These are phyloP conservation scores for Gallinago undulata DNA, from an alignment of 2,113 vertebrate genomes.

Conservation along the genomic window DNA sequence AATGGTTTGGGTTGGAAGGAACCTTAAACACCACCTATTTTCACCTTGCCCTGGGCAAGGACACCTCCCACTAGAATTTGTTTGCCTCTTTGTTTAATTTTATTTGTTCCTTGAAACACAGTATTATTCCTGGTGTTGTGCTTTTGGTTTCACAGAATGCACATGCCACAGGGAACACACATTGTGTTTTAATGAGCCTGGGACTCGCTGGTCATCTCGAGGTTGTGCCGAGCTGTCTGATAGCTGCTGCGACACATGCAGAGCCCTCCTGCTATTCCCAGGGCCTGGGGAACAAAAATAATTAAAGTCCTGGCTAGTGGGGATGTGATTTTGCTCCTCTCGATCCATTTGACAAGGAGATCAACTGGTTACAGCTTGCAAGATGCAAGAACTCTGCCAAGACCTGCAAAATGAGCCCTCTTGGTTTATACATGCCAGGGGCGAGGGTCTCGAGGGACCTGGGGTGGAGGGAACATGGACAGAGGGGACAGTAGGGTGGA, in stretches of 20 bases:
- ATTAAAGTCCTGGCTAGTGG: background rate
- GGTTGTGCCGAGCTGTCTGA: background rate
- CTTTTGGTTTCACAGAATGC: background rate
- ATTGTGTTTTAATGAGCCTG: background rate
- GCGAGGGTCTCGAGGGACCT: accelerated
- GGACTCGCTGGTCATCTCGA: background rate
- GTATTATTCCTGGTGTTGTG: background rate
- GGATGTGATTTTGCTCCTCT: background rate
- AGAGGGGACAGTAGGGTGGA: background rate
- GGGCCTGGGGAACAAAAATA: background rate
- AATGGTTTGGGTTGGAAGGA: background rate
- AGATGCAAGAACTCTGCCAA: no score
- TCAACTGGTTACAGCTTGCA: background rate
- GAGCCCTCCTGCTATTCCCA: background rate
- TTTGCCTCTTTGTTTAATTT: background rate
- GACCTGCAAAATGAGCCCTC: background rate
- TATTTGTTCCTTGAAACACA: background rate
- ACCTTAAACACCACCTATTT: background rate
- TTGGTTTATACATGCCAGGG: accelerated
- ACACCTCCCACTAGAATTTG: background rate
- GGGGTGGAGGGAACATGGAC: background rate
- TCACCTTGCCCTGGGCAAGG: background rate
- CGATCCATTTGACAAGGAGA: background rate
- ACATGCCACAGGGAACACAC: background rate
- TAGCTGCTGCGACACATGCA: background rate